Base-by-base conservation (phyloP, 2,888 invertebrate genomes). In the Caenorhabditis imperialis region DNA sequence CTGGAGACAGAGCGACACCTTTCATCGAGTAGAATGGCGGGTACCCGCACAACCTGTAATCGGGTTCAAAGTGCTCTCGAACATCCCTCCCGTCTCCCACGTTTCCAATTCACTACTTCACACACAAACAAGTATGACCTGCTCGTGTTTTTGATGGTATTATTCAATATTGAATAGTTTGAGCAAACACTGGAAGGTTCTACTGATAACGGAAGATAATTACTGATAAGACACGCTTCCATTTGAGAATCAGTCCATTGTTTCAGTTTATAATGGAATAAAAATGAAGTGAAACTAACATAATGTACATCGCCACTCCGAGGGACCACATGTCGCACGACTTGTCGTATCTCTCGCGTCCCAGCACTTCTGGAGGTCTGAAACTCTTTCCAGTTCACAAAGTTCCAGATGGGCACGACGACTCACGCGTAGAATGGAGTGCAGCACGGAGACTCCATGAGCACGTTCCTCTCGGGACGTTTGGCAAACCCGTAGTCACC, bases 401-500 rank as follows among this genome's bases (percentile, higher is more conserved):
- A n/a, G n/a, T n/a, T n/a, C n/a, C n/a, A 35, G 5, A 45, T 18
- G 6, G 6, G 12, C n/a, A 25, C 40, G 25, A 27, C 2, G 25
- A 81, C 75, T 72, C 77, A 95, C 85, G 97, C 98, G 90, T 99
- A 99, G 89, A 99, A 98, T 0, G 99, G 99, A 14, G 99, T 99
- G 87, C 98, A 99, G 88, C 99, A 99, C 0, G 99, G 98, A 0
- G 98, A 99, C 89, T 97, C 95, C 77, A 99, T 90, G 0, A 95
- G 94, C 84, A 95, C 94, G 63, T 89, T 89, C 33, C 88, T 76
- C 54, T 88, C 88, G 0, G 94, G 95, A 89, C 96, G 95, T 89
- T 99, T 99, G 16, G 99, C 98, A 91, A 99, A 99, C 20, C 99
- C 99, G 90, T 99, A 99, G 90, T 99, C 99, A 3, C 97, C 99